Evolutionary conservation across 64 coral and sea anemone genomes (phyloP), one percentile per base, ranked within the genome.

Genomic region (Exaiptasia diaphana): DNA sequence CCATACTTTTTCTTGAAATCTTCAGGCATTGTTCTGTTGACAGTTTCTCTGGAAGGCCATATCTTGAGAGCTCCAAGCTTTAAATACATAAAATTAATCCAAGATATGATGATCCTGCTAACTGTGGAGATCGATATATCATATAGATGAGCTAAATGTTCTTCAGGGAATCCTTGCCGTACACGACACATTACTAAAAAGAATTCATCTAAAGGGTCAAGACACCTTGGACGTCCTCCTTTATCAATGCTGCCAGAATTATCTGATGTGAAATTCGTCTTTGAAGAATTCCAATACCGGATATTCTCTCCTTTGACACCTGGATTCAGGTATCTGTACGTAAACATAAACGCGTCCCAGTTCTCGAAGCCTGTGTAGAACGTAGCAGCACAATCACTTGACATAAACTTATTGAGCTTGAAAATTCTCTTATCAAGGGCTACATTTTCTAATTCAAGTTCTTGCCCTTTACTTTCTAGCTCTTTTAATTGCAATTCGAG

Each of bases 311-410:
- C 25, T 28, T 62, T 30, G 15, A 21, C 17, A 31, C 75, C 75
- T 35, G 75, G 73, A 38, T 78, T 78, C 15, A 78, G 64, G 53
- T 56, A 84, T 15, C 39, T 53, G 44, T 71, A 84, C 17, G 73
- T 38, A 26, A 53, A 32, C 81, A 60, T 59, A 18, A 84, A 84
- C 27, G 37, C 64, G 13, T 72, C 70, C 82, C 68, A 85, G 55
- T 55, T 73, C 31, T 69, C 64, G 59, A 73, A 85, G 14, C 82
- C 82, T 30, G 82, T 73, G 65, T 85, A 85, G 39, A 85, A 85
- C 14, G 33, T 35, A 12, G 69, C 53, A 28, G 52, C 28, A 17
- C 67, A 35, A 37, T 85, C 67, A 43, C 62, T 59, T 23, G n/a
- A n/a, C n/a, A n/a, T n/a, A n/a, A n/a, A n/a, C n/a, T n/a, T n/a